A percentile compares a stretch with the other conserved stretches of the same genome.
Evolutionary conservation across 2,888 invertebrate genomes (phyloP).

Genomic region (Cheilosia soror): DNA sequence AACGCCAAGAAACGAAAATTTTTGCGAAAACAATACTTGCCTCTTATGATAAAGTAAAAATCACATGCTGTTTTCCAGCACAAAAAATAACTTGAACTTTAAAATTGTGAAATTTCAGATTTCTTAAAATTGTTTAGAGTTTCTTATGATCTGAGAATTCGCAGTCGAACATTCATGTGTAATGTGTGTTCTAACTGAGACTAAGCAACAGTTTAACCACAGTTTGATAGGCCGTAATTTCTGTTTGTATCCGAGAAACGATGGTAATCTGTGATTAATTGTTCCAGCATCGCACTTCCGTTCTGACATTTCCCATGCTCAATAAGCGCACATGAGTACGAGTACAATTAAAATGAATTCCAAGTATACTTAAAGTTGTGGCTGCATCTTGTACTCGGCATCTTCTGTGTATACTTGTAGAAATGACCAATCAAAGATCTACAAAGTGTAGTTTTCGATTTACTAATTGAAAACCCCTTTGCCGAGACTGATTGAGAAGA

Average conservation of each 20-base stretch:
- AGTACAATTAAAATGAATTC: slow-evolving; percentile 43
- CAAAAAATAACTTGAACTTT: too few species aligned
- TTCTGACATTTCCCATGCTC: slow-evolving; percentile 26
- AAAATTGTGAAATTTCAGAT: too few species aligned
- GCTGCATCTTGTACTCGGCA: background rate
- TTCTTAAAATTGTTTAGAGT: too few species aligned
- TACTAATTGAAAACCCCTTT: slow-evolving; percentile 29
- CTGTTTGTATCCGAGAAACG: background rate
- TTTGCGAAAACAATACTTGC: too few species aligned
- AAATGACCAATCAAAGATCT: slow-evolving; percentile 1
- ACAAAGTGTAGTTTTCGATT: slow-evolving; percentile 28
- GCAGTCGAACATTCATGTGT: too few species aligned
- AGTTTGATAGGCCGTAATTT: too few species aligned
- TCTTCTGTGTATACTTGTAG: background rate
- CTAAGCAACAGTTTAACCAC: too few species aligned
- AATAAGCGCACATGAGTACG: slow-evolving; percentile 19
- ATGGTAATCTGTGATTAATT: slow-evolving; percentile 41
- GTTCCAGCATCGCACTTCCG: slow-evolving; percentile 38
- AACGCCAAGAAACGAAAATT: too few species aligned
- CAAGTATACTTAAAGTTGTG: background rate
- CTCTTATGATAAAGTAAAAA: too few species aligned
- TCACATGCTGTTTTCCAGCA: too few species aligned
- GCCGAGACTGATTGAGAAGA: slow-evolving; percentile 31
- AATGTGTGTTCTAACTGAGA: too few species aligned
- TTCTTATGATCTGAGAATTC: too few species aligned